phyloP scores from a whole-genome alignment of 2,113 vertebrate species.

The Melanerpes formicivorus region DNA sequence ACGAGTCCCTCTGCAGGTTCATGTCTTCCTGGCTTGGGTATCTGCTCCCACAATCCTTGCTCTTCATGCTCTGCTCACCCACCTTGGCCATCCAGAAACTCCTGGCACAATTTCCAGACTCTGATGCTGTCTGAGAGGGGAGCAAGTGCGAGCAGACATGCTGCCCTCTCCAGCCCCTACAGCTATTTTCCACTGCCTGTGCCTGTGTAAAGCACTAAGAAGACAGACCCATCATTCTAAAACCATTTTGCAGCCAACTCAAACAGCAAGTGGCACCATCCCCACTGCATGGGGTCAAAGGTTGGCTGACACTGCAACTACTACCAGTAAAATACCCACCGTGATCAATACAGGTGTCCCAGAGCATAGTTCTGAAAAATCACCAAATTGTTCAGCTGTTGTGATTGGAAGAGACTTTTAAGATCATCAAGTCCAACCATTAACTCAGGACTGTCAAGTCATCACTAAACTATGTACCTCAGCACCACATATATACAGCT shows the following conservation, averaged over 20 bases:
- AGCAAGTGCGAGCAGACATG: neutral
- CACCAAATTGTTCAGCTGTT: neutral
- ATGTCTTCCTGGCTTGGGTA: neutral
- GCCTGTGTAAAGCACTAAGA: neutral
- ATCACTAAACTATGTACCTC: too few relatives aligned
- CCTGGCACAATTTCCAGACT: neutral
- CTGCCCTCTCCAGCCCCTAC: neutral
- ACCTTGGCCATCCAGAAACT: neutral
- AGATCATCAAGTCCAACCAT: neutral
- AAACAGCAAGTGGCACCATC: neutral
- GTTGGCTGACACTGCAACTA: rapidly evolving
- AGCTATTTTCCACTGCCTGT: neutral
- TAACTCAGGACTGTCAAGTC: too few relatives aligned
- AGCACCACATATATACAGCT: too few relatives aligned
- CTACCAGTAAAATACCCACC: neutral
- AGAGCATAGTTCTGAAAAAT: neutral
- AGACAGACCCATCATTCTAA: too few relatives aligned
- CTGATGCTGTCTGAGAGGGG: neutral
- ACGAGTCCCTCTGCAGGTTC: neutral
- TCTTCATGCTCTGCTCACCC: neutral
- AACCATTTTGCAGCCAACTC: neutral
- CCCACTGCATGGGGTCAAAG: neutral
- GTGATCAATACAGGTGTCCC: rapidly evolving
- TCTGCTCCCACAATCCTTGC: neutral
- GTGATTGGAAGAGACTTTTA: neutral